Percentiles rank a stretch among this genome's conserved stretches.
Conservation (phyloP, 2,888 invertebrate species). For the Gastrophysa polygoni region DNA sequence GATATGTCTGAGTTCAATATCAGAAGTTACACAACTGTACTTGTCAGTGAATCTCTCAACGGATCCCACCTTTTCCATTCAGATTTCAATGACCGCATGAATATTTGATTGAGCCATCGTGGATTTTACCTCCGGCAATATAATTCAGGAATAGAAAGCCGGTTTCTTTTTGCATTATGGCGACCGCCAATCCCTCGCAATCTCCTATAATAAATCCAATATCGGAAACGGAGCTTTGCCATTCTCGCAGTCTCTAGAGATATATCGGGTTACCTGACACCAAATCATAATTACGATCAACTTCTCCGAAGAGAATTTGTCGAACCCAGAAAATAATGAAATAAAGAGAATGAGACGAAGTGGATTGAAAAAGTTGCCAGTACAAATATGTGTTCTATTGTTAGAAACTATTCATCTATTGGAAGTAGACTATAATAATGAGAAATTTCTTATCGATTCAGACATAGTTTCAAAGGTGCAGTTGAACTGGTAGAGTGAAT, state of each 20-base stretch:
- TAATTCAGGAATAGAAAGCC: conserved; percentile 27
- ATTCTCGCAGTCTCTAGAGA: conserved; percentile 41
- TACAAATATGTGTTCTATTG: too few relatives aligned
- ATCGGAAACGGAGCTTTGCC: conserved; percentile 48
- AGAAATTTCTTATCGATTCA: too few relatives aligned
- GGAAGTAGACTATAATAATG: too few relatives aligned
- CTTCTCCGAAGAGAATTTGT: not conserved
- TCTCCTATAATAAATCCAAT: conserved; percentile 49
- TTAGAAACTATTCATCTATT: too few relatives aligned
- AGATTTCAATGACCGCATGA: conserved; percentile 20
- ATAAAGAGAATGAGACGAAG: not conserved
- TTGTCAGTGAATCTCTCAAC: not conserved
- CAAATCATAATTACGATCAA: conserved; percentile 51
- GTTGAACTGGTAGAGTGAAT: too few relatives aligned
- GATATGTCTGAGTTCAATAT: too few relatives aligned
- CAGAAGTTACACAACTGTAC: not conserved
- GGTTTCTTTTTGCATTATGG: conserved; percentile 22
- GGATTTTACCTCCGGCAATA: conserved; percentile 31
- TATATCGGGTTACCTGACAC: conserved; percentile 51
- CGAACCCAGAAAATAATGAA: not conserved
- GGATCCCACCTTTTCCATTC: not conserved
- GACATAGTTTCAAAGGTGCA: too few relatives aligned
- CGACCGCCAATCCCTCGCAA: conserved; percentile 28
- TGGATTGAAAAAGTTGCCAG: not conserved
- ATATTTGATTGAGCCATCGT: conserved; percentile 27